Base-by-base conservation (phyloP, 2,888 invertebrate genomes). In the Mythimna ferrago region DNA sequence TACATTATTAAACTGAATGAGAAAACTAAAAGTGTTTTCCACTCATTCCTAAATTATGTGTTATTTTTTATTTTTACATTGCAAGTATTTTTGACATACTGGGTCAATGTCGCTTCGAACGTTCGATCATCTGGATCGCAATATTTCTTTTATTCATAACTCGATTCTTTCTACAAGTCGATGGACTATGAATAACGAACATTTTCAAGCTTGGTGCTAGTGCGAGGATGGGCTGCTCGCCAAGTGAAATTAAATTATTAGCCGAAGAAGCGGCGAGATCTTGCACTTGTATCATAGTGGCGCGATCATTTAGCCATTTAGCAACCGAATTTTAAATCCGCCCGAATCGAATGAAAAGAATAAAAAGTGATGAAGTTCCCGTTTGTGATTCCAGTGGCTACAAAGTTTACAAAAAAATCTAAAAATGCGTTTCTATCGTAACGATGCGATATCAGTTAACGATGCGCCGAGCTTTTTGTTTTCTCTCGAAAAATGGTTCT, bases 181-280 rank as follows among this genome's bases (percentile, higher is more conserved):
- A 68, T 78, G n/a, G 67, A 56, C 67, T 71, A 77, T 82, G 84
- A 81, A 84, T 78, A 73, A 68, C 67, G 64, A 32, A 66, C 48
- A 61, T 48, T 76, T 62, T 69, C 60, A 80, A 66, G 66, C 68
- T 77, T 66, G 63, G 54, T 76, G 53, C 79, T 83, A 70, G 82
- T 81, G 85, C 21, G 67, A 71, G 60, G 63, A 66, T 75, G 86
- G 89, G 86, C 87, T 64, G 61, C 73, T 73, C 60, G 87, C 88
- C 88, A 88, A 84, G 67, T 67, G 54, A 83, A 87, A 89, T 88
- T 82, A 83, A 88, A 85, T 89, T 88, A 88, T 86, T 85, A 88
- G 79, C 81, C 70, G 66, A 56, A 79, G 70, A 57, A 67, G 68
- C 44, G 77, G 63, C 44, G 66, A 81, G 83, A 80, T 80, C 81